phyloP scores from a whole-genome alignment of 2,797 vertebrate species.

The Euphonia xanthogaster region DNA sequence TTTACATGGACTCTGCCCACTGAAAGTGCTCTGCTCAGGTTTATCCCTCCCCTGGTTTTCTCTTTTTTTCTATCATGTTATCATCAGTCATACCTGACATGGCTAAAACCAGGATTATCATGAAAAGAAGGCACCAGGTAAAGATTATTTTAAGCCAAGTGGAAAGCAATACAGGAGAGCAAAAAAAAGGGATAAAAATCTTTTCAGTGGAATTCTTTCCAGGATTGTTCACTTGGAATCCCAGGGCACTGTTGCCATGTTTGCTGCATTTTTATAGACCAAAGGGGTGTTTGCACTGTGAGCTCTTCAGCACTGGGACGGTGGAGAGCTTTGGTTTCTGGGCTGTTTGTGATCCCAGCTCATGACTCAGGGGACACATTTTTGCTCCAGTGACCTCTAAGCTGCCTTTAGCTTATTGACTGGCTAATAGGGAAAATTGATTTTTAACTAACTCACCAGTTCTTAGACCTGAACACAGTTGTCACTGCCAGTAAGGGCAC shows the following conservation, averaged over 20 bases:
- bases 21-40: background rate
- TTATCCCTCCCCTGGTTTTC: background rate
- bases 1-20: background rate
- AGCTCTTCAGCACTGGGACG: background rate
- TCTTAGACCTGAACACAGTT: constrained; percentile 12
- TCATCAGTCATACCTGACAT: background rate
- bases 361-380: background rate
- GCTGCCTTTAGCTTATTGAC: constrained; percentile 45
- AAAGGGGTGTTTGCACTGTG: background rate
- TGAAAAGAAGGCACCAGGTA: background rate
- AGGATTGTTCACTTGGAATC: background rate
- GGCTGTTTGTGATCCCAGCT: background rate
- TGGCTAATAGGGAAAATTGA: constrained; percentile 57
- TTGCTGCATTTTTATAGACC: background rate
- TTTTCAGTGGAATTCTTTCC: background rate
- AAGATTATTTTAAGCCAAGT: background rate
- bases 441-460: constrained; percentile 46
- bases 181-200: background rate
- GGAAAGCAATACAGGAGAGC: background rate
- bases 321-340: background rate
- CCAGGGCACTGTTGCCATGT: background rate
- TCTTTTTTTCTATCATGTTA: background rate
- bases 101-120: background rate
- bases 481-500: constrained; percentile 39
- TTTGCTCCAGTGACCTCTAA: constrained; percentile 39